Conservation (phyloP, 2,113 vertebrate genomes). For the Phalacrocorax carbo region DNA sequence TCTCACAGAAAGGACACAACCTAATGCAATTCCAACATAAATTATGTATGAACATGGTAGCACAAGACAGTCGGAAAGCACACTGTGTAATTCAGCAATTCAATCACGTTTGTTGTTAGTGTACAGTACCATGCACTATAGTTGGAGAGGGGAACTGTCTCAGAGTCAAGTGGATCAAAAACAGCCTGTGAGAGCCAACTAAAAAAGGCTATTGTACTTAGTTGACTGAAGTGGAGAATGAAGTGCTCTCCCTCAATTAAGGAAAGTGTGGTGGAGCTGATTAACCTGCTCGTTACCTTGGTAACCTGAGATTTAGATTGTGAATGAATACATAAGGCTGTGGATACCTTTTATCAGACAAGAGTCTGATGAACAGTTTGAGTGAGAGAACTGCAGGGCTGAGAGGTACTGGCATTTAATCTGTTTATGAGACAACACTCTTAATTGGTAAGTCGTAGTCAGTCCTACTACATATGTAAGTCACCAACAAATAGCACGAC, state of each 20-base stretch:
- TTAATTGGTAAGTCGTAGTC: conserved; percentile 24
- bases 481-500: background rate
- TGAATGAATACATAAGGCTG: conserved; percentile 52
- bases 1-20: background rate
- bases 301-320: conserved; percentile 71
- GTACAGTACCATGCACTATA: background rate
- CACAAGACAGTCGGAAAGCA: conserved; percentile 3
- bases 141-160: conserved; percentile 27
- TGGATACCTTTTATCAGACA: conserved; percentile 57
- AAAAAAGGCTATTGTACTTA: conserved; percentile 51
- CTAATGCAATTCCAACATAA: conserved; percentile 17
- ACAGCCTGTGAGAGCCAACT: conserved; percentile 18
- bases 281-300: conserved; percentile 78
- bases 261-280: conserved; percentile 66
- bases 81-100: conserved; percentile 37
- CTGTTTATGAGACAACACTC: conserved; percentile 31
- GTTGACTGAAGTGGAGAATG: conserved; percentile 72
- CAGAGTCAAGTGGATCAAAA: conserved; percentile 71
- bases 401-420: conserved; percentile 39
- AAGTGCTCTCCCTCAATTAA: conserved; percentile 77
- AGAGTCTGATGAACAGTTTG: conserved; percentile 48
- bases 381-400: conserved; percentile 17
- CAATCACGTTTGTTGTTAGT: conserved; percentile 9
- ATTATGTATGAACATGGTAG: conserved; percentile 18
- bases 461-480: background rate